Base-by-base conservation (phyloP, 2,113 vertebrate genomes). In the Charina bottae region DNA sequence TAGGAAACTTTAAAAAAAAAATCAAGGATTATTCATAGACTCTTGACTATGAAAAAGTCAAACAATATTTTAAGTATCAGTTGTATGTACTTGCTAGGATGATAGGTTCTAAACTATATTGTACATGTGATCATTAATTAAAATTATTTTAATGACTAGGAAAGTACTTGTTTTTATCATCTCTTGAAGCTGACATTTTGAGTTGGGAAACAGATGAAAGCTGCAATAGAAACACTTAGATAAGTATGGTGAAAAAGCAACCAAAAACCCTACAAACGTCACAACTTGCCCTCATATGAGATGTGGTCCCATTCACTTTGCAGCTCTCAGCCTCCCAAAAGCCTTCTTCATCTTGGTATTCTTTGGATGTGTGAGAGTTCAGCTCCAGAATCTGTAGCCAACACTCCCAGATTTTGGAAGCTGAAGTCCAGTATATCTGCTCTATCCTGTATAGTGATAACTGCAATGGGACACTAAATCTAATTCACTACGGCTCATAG, bases 401-500 rank as follows among this genome's bases (percentile, higher is more conserved):
- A 42, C 72, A 78, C 2, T 78, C 7, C 72, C 2, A 26, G 6
- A 85, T 55, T 85, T 54, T 55, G 26, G 26, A n/a, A 55, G 13
- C 84, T n/a, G 15, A n/a, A 53, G 13, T 17, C 49, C 49, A 85
- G 28, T 54, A 54, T 54, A 37, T 19, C 24, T 53, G 26, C 17
- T 19, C 68, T 37, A 33, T 21, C 1, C 17, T 37, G 17, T 78
- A 8, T 21, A 78, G 68, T 78, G 33, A 37, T 78, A 78, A 37
- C 17, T 21, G 91, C 85, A 93, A 78, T 95, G 83, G 24, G 2
- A 94, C 64, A 83, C 28, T 37, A 90, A 19, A 92, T 94, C 88
- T 87, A 92, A 94, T 91, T 92, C 83, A n/a, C 85, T 93, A 92
- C 78, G 33, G 59, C 90, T 64, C 68, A 78, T 21, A 90, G 54